phyloP scores from a whole-genome alignment of 2,797 vertebrate genomes.

The Benthosema pterotum region DNA sequence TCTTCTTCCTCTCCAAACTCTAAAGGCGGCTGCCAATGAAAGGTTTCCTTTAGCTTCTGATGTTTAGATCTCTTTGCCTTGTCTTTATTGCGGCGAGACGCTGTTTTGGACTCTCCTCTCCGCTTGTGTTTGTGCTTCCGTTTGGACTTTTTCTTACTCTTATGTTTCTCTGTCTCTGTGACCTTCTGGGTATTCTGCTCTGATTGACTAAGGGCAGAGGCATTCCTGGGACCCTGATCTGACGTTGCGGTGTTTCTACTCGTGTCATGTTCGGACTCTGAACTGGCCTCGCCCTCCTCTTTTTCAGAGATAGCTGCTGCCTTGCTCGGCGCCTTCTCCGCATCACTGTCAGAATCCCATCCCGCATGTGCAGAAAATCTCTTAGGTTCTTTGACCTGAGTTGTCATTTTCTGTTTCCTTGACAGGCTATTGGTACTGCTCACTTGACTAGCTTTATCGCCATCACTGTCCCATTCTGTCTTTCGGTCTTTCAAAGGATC shows the following conservation, averaged over 20 bases:
- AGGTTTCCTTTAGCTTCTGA: slow-evolving; percentile 89
- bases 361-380: slow-evolving; percentile 70
- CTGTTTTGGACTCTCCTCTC: slow-evolving; percentile 72
- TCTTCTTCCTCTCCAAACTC: slow-evolving; percentile 96
- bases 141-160: slow-evolving; percentile 83
- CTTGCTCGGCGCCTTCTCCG: slow-evolving; percentile 74
- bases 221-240: slow-evolving; percentile 8
- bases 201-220: slow-evolving; percentile 43
- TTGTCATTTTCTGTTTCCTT: slow-evolving; percentile 59
- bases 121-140: slow-evolving; percentile 85
- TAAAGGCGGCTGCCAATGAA: slow-evolving; percentile 96
- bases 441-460: slow-evolving; percentile 72
- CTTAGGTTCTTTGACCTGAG: slow-evolving; percentile 54
- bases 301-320: slow-evolving; percentile 82
- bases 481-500: slow-evolving; percentile 65
- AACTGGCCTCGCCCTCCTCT: slow-evolving; percentile 95
- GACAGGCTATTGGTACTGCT: slow-evolving; percentile 14
- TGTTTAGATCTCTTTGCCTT: slow-evolving; percentile 90
- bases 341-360: slow-evolving; percentile 91
- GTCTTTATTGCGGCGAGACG: slow-evolving; percentile 77
- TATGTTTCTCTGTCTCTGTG: slow-evolving; percentile 59
- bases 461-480: slow-evolving; percentile 78
- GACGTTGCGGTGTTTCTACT: slow-evolving; percentile 54
- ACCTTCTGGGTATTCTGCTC: slow-evolving; percentile 65
- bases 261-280: slow-evolving; percentile 86